These are phyloP conservation scores for Tadarida brasiliensis DNA, from an alignment of 2,797 vertebrate species.

Conservation along the genomic window DNA sequence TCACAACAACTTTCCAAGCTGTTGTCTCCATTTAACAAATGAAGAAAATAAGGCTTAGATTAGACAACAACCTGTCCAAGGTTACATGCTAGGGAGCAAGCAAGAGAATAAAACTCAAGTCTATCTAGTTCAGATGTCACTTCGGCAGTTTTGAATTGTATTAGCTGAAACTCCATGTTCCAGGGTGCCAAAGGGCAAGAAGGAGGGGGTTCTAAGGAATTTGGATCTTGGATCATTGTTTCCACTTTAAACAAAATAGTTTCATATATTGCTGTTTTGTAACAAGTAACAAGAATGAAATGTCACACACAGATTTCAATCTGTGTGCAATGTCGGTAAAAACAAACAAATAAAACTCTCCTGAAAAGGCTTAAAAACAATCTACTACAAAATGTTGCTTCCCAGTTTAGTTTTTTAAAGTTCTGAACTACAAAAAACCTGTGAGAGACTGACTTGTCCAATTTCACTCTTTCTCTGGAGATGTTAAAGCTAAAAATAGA, in stretches of 20 bases:
- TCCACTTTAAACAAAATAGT: conserved; percentile 37
- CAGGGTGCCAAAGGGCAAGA: not conserved
- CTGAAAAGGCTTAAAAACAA: not conserved
- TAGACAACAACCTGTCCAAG: not conserved
- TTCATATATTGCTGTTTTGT: not conserved
- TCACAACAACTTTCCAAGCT: not conserved
- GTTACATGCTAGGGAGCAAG: not conserved
- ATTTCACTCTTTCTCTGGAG: not conserved
- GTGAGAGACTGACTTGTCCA: not conserved
- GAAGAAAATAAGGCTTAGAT: not conserved
- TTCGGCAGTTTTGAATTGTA: not conserved
- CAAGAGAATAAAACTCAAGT: not conserved
- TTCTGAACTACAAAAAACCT: not conserved
- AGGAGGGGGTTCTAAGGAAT: not conserved
- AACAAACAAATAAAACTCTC: not conserved
- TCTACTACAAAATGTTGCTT: not conserved
- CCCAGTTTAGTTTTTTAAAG: not conserved
- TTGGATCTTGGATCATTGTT: not conserved
- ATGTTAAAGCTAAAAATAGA: not conserved
- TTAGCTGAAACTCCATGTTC: not conserved
- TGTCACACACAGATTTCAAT: not conserved
- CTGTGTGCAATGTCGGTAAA: not conserved
- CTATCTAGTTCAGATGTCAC: not conserved
- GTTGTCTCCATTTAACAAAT: not conserved
- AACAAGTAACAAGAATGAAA: not conserved